Evolutionary conservation across 2,797 vertebrate species (phyloP), one percentile per base, ranked within the genome.

Genomic region (Sebastes oblongus): DNA sequence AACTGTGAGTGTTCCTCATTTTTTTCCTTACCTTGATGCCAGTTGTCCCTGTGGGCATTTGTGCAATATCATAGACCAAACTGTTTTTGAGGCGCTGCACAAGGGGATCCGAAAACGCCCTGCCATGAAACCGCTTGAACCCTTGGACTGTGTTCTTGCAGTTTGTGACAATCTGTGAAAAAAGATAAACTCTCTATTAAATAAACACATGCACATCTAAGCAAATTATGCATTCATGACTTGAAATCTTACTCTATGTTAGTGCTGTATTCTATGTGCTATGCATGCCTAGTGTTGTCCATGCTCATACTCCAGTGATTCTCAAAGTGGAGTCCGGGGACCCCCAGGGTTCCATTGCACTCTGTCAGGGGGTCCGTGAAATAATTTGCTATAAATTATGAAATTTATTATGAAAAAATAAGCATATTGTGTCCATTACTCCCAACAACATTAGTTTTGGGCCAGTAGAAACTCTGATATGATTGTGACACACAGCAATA

Each of bases 111-210:
- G 97, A 96, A 92, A 97, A 98, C 8, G 97, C 97, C 88, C 98
- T 95, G 73, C 98, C 98, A 95, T 99, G 98, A 94, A 98, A 98
- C 94, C 96, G 96, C 94, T 99, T 99, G 95, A 99, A 99, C 66
- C 98, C 98, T 88, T 99, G 98, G 87, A 99, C 96, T 82, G 98
- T 98, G 93, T 99, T 99, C 95, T 98, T 98, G 93, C 96, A 97
- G 95, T 99, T 98, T 93, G 98, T 98, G 93, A 99, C 98, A 50
- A 99, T 89, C 98, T 99, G 93, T 73, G 3, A 52, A 7, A 60
- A 61, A 14, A 6, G 3, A 69, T n/a, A 80, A 60, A 6, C 5
- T 36, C 6, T n/a, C 6, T 0, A 6, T 54, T 61, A 46, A 32
- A 58, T 9, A 54, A 66, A 50, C 0, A 30, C 30, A 27, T 4